Evolutionary conservation across 2,888 invertebrate species (phyloP).

Genomic region (Drosophila borborema): DNA sequence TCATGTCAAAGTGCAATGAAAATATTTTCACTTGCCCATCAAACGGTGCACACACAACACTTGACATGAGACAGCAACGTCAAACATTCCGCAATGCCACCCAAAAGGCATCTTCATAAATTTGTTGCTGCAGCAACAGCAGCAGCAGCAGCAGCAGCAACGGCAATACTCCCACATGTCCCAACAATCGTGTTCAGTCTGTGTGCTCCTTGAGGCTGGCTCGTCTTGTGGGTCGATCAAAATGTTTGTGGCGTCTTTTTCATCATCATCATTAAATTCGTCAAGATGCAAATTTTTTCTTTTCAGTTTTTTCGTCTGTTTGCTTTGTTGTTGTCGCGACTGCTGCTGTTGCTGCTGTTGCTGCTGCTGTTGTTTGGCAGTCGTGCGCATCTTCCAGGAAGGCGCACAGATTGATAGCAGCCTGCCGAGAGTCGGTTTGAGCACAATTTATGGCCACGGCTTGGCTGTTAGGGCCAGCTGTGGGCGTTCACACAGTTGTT

Average conservation of each 20-base stretch:
- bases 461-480: constrained; percentile 56
- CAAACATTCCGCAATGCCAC: constrained; percentile 81
- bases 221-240: constrained; percentile 75
- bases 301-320: constrained; percentile 31
- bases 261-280: constrained; percentile 82
- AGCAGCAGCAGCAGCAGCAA: constrained; percentile 30
- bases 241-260: constrained; percentile 79
- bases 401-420: constrained; percentile 59
- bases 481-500: constrained; percentile 57
- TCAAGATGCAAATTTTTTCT: constrained; percentile 78
- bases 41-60: constrained; percentile 58
- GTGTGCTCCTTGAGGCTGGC: constrained; percentile 71
- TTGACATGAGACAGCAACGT: constrained; percentile 76
- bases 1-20: constrained; percentile 82
- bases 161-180: constrained; percentile 77
- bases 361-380: constrained; percentile 59
- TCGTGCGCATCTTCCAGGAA: constrained; percentile 76
- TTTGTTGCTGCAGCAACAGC: constrained; percentile 48
- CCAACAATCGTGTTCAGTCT: constrained; percentile 72
- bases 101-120: constrained; percentile 82
- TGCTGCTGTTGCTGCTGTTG: constrained; percentile 41
- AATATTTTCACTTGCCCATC: constrained; percentile 80
- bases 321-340: constrained; percentile 45
- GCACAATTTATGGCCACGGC: constrained; percentile 55
- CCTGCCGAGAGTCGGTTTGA: constrained; percentile 26